Evolutionary conservation across 2,888 invertebrate genomes (phyloP), one percentile per base, ranked within the genome.

Genomic region (Allygus modestus): DNA sequence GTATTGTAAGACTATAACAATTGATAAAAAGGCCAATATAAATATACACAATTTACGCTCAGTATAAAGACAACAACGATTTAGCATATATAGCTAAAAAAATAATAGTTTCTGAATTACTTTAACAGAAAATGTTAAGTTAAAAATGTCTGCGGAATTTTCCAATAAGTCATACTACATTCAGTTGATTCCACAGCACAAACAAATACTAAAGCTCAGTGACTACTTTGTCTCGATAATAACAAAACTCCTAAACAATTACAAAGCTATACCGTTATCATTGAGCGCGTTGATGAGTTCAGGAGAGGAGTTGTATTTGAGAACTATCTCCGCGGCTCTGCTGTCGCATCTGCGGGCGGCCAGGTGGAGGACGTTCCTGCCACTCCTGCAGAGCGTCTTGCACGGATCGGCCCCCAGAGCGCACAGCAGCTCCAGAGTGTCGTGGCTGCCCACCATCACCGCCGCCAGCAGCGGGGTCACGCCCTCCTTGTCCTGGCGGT

Each of bases 371-470:
- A 71, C 46, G 7, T 61, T 82, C 31, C 69, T 65, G 26, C 82
- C 82, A 5, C 1, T 43, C 12, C 15, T 28, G 15, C 17, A 4
- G 15, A 31, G 0, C n/a, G 41, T 33, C n/a, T 69, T 71, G 26
- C n/a, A 23, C 15, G 43, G 43, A 12, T 69, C 82, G 7, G 82
- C 82, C 23, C 69, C 82, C 28, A 26, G 1, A 12, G 46, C 26
- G 61, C 82, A 82, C 26, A 82, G 26, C 31, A 82, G 51, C 28
- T 82, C 82, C 41, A 69, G 31, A 26, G 82, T 51, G 31, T n/a
- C 37, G 11, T 20, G 31, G 31, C 71, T 69, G 11, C 65, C 65
- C 17, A 23, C 37, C 65, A 41, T 15, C 0, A 28, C 46, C 11
- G 82, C 82, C 31, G 43, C 65, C 69, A 69, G 20, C 12, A 82